phyloP scores from a whole-genome alignment of 2,113 vertebrate genomes.

The Bubo scandiacus region DNA sequence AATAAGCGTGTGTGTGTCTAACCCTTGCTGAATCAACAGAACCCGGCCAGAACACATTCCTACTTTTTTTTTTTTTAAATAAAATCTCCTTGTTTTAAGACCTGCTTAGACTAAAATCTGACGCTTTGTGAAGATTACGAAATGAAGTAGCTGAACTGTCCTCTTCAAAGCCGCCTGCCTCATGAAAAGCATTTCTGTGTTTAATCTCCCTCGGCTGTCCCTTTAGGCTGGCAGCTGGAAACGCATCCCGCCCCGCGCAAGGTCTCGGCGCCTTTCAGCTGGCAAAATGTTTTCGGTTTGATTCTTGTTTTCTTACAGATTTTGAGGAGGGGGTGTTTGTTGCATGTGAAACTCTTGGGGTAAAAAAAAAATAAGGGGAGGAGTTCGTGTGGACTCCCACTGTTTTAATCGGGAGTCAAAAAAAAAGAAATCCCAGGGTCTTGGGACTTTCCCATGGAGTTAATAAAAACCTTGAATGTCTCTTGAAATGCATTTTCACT shows the following conservation, averaged over 20 bases:
- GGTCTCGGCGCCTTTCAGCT: not conserved
- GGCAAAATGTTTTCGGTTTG: not conserved
- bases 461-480: constrained; percentile 2
- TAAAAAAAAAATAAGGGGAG: fast-evolving
- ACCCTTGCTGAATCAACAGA: constrained; percentile 64
- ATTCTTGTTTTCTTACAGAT: not conserved
- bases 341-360: not conserved
- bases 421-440: not conserved
- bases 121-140: constrained; percentile 45
- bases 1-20: constrained; percentile 53
- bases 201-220: not conserved
- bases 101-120: constrained; percentile 56
- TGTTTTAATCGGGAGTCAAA: constrained; percentile 25
- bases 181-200: constrained; percentile 55
- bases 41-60: constrained; percentile 52
- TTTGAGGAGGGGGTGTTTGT: not conserved
- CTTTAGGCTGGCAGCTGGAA: constrained; percentile 40
- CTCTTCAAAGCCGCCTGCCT: not conserved
- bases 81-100: constrained; percentile 62
- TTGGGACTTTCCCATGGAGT: not conserved
- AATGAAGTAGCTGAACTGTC: constrained; percentile 33
- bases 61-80: not conserved
- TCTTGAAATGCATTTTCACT: not conserved
- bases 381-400: not conserved
- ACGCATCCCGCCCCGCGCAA: not conserved